Evolutionary conservation across 2,113 vertebrate species (phyloP), one percentile per base, ranked within the genome.

Genomic region (Sorex fumeus): DNA sequence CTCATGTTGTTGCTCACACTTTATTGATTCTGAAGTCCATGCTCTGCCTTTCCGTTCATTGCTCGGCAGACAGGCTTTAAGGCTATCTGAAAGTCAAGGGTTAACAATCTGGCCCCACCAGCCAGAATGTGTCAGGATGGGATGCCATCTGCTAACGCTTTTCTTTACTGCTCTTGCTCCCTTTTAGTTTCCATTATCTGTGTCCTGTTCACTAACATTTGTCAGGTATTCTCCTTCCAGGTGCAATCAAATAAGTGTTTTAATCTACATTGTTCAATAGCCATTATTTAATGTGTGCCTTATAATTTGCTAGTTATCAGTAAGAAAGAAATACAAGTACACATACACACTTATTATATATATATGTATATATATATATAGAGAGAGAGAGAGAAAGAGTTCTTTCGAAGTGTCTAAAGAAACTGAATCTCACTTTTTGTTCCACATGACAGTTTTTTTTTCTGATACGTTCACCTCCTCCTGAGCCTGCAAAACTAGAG

Each of bases 181-280:
- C 50, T 84, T 60, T 60, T 60, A 25, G 27, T 32, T 81, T 30
- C 60, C 74, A n/a, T 66, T 30, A 45, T 50, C 40, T 9, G 8
- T 8, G 28, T 79, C 43, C 43, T 57, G 53, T 69, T 88, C 23
- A 21, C n/a, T 85, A 77, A 70, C n/a, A 90, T 83, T 76, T 79
- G 19, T 64, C 50, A 90, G 76, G 4, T 21, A n/a, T 74, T 81
- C 69, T 18, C 30, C 47, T 53, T 62, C 4, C 3, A 32, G 57
- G 83, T 84, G 11, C 45, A 79, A 60, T 67, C 9, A 43, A 21
- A 7, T 69, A 34, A 78, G 23, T 53, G 13, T 18, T 84, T 30
- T 85, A 30, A 36, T 36, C 40, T 34, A 36, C 12, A 36, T 78
- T 91, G 74, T 47, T 50, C 47, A 19, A 9, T 25, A 94, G 36